Percentiles rank a stretch among this genome's conserved stretches.
phyloP scores from a whole-genome alignment of 2,888 invertebrate species.

The Rhagophthalmus giganteus region DNA sequence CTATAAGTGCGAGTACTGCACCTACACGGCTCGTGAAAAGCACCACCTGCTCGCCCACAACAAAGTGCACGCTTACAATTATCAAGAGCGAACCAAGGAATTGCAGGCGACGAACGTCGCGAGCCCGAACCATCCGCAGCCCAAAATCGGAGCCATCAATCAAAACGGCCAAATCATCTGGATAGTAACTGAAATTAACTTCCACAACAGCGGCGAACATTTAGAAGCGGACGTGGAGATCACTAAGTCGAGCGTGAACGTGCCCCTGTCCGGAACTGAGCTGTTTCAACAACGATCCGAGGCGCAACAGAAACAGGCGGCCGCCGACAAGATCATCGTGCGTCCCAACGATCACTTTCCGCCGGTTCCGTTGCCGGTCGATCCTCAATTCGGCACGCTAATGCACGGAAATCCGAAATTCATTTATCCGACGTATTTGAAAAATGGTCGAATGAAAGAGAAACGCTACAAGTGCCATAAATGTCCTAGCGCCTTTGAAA shows the following conservation, averaged over 20 bases:
- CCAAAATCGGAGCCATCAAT: conserved; percentile 55
- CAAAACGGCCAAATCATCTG: conserved; percentile 52
- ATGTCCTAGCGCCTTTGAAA: conserved; percentile 87
- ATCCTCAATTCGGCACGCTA: conserved; percentile 68
- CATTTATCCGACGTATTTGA: conserved; percentile 72
- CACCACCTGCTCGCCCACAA: conserved; percentile 70
- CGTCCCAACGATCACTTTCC: conserved; percentile 61
- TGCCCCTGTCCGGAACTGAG: conserved; percentile 68
- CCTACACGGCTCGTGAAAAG: conserved; percentile 74
- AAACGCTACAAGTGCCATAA: conserved; percentile 82
- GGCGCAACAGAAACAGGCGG: conserved; percentile 56
- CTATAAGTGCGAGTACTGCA: conserved; percentile 75
- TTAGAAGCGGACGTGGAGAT: conserved; percentile 36
- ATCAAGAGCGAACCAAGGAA: conserved; percentile 75
- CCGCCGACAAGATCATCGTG: conserved; percentile 56
- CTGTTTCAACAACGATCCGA: conserved; percentile 67
- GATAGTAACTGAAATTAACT: conserved; percentile 54
- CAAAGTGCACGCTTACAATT: conserved; percentile 74
- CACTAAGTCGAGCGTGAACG: conserved; percentile 48
- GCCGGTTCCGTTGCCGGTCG: conserved; percentile 58
- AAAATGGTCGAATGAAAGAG: conserved; percentile 74
- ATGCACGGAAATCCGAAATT: conserved; percentile 79
- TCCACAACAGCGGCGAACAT: conserved; percentile 33
- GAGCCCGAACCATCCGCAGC: conserved; percentile 67
- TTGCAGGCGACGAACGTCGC: conserved; percentile 67